Percentiles rank a stretch among this genome's conserved stretches.
phyloP scores from a whole-genome alignment of 2,797 vertebrate species.

The Esox masquinongy region DNA sequence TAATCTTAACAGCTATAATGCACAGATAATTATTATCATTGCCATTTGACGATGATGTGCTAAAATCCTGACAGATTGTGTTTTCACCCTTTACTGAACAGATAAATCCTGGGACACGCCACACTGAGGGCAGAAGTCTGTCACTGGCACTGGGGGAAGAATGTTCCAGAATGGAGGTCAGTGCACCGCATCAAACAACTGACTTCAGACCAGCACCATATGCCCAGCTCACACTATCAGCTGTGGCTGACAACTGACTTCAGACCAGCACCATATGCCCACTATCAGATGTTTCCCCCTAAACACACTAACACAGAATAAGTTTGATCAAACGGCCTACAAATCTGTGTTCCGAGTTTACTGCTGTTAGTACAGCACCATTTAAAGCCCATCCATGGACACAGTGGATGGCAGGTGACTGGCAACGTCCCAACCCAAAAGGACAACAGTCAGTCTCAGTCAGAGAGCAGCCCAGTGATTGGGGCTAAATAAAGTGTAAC shows the following conservation, averaged over 20 bases:
- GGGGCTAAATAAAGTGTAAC: not conserved
- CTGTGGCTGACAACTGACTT: conserved; percentile 13
- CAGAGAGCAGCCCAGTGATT: not conserved
- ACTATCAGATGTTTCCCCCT: not conserved
- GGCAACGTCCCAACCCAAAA: not conserved
- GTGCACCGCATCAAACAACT: conserved; percentile 12
- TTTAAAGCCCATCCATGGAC: not conserved
- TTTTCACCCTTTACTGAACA: conserved; percentile 14
- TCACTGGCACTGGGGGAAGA: conserved; percentile 5
- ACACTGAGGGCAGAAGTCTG: conserved; percentile 17
- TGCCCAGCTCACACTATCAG: conserved; percentile 10
- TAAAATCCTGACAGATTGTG: not conserved
- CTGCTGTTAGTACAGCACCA: not conserved
- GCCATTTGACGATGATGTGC: not conserved
- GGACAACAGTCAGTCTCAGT: not conserved
- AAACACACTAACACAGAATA: not conserved
- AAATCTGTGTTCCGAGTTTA: not conserved
- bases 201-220: conserved; percentile 18
- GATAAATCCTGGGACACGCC: conserved; percentile 15
- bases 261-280: conserved; percentile 2
- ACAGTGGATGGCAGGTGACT: not conserved
- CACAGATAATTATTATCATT: not conserved
- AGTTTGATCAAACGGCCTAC: not conserved
- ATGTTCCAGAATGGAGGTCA: conserved; percentile 17
- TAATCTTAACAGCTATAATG: not conserved